Base-by-base conservation (phyloP, 2,113 vertebrate species). In the Vidua chalybeata region DNA sequence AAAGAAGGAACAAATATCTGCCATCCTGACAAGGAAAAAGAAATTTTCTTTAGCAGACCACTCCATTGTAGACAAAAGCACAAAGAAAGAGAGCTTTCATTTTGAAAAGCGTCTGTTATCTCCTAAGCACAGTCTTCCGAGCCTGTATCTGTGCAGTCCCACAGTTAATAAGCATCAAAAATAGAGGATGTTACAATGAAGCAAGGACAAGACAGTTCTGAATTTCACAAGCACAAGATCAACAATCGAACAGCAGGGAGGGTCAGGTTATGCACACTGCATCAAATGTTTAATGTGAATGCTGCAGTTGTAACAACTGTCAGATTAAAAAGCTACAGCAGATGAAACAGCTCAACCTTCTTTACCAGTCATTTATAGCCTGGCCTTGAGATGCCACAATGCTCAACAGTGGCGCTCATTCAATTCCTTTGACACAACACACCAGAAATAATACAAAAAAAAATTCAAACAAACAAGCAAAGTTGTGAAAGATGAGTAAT, bases 141-240 rank as follows among this genome's bases (percentile, higher is more conserved):
- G 51, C 35, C 17, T 11, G 1, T 4, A 52, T 24, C 52, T 59
- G 14, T 56, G 24, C 27, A 78, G 52, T 22, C 14, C 27, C 63
- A 33, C 28, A 39, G 13, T 59, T 67, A 74, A 17, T 19, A 87
- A 71, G 21, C 15, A 56, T 23, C n/a, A 84, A 89, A 93, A 84
- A n/a, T 0, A 77, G 22, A 59, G 13, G 55, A 82, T 13, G 18
- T 27, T 56, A 68, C 0, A 0, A 66, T 2, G 7, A 5, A 71
- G 26, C 48, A 86, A 90, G 43, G 27, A 68, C 46, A 85, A 73
- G 31, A 41, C 10, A 30, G 7, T 20, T 69, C 18, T 23, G 46
- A 83, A 88, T 43, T 80, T 71, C 59, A 77, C 48, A 52, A 45
- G 80, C 45, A 67, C 22, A n/a, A 64, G 37, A 86, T 3, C 8